Percentiles rank a stretch among this genome's conserved stretches.
Evolutionary conservation across 2,797 vertebrate genomes (phyloP).

Genomic region (Gobionotothen gibberifrons): DNA sequence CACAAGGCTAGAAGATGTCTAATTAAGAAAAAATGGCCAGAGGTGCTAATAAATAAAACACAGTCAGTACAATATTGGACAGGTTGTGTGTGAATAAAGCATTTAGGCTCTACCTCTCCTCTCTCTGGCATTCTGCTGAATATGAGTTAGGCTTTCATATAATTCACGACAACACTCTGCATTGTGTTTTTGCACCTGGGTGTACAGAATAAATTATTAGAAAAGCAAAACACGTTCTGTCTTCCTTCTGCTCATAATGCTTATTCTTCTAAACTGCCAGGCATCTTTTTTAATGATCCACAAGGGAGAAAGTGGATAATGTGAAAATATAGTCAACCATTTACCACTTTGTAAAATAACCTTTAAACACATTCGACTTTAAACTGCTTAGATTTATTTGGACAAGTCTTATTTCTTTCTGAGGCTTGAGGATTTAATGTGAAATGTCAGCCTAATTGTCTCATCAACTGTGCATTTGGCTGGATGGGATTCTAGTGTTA

Average conservation of each 20-base stretch:
- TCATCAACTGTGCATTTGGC: slow-evolving; percentile 26
- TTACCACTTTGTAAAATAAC: slow-evolving; percentile 31
- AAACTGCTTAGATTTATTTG: slow-evolving; percentile 8
- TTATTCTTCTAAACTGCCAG: slow-evolving; percentile 38
- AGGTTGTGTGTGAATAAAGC: slow-evolving; percentile 48
- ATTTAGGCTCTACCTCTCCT: slow-evolving; percentile 27
- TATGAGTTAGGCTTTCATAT: slow-evolving; percentile 52
- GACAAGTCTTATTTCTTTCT: slow-evolving; percentile 7
- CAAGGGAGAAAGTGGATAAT: slow-evolving; percentile 15
- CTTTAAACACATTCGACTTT: slow-evolving; percentile 15
- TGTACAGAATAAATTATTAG: slow-evolving; percentile 53
- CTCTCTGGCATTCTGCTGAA: slow-evolving; percentile 38
- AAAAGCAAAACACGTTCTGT: slow-evolving; percentile 26
- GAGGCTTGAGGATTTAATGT: slow-evolving; percentile 29
- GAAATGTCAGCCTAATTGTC: slow-evolving; percentile 16
- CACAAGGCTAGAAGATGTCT: slow-evolving; percentile 62
- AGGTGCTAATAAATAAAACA: slow-evolving; percentile 76
- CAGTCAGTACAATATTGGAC: slow-evolving; percentile 52
- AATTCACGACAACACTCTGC: slow-evolving; percentile 42
- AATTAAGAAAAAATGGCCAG: slow-evolving; percentile 76
- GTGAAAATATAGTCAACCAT: slow-evolving; percentile 23
- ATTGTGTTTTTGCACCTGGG: slow-evolving; percentile 52
- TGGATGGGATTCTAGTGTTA: slow-evolving; percentile 9
- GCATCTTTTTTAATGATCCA: slow-evolving; percentile 40
- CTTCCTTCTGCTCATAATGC: slow-evolving; percentile 36